These are phyloP conservation scores for Novumbra hubbsi DNA, from an alignment of 2,797 vertebrate species.

Conservation along the genomic window DNA sequence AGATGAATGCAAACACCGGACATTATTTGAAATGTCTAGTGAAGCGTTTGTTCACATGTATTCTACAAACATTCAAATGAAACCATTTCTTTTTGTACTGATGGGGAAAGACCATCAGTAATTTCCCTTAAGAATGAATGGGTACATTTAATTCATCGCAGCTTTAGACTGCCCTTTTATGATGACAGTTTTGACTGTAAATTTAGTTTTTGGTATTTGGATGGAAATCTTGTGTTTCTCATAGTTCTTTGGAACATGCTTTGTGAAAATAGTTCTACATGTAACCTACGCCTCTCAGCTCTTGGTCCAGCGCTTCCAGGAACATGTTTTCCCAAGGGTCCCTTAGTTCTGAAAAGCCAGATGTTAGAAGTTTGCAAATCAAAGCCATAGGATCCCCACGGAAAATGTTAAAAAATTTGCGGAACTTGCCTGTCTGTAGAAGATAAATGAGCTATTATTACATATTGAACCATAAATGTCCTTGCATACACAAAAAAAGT, in stretches of 20 bases:
- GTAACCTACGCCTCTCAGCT: not conserved
- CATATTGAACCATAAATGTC: not conserved
- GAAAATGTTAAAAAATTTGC: not conserved
- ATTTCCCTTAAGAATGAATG: too few relatives aligned
- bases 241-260: not conserved
- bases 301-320: not conserved
- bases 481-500: not conserved
- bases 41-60: too few relatives aligned
- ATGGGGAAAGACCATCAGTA: too few relatives aligned
- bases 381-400: not conserved
- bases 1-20: too few relatives aligned
- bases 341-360: not conserved
- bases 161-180: not conserved
- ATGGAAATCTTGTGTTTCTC: not conserved
- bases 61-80: too few relatives aligned
- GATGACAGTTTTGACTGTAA: not conserved
- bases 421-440: not conserved
- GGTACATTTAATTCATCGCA: too few relatives aligned
- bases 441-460: not conserved
- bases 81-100: too few relatives aligned
- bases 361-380: not conserved
- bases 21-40: too few relatives aligned
- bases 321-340: not conserved
- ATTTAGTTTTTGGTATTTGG: not conserved
- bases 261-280: not conserved